Base-by-base conservation (phyloP, 2,888 invertebrate genomes). In the Philereme transversata region DNA sequence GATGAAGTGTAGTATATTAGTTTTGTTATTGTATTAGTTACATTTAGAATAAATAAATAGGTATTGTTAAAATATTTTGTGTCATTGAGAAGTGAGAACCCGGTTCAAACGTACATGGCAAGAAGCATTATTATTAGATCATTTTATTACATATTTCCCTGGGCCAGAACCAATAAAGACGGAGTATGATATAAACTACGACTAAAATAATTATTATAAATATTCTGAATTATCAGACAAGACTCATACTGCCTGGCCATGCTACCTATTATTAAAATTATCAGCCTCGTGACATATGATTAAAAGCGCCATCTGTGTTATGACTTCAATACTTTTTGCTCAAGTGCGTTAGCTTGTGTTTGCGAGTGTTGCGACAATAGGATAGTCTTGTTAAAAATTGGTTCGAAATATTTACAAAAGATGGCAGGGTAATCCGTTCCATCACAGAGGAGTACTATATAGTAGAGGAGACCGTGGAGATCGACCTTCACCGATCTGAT, bases 1-100 rank as follows among this genome's bases (percentile, higher is more conserved):
- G 95, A 97, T 81, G 94, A 95, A 84, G 84, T 96, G 61, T 97
- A 93, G 22, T 49, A 59, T 11, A 53, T 48, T 51, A 52, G n/a
- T 34, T 51, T 51, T 56, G 34, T 46, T 35, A 38, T 6, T 51
- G 10, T 58, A 54, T 47, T 34, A 36, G 11, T 35, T 45, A 52
- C 44, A 9, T 38, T 36, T 54, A 62, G 53, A 54, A 45, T 52
- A 46, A 62, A 58, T 51, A 43, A 40, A 49, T 56, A 57, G 49
- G 44, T 61, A 45, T 33, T 40, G 11, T 54, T 33, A 47, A 41
- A 4, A 46, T 46, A 22, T 33, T 33, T 10, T 35, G 22, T 22
- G 22, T 22, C 22, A 22, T 22, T 22, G 22, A 3, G 22, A 22
- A 22, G 22, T 22, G 22, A 22, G 22, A 22, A 22, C 22, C 22